phyloP scores from a whole-genome alignment of 2,113 vertebrate species.

The Anguilla rostrata region DNA sequence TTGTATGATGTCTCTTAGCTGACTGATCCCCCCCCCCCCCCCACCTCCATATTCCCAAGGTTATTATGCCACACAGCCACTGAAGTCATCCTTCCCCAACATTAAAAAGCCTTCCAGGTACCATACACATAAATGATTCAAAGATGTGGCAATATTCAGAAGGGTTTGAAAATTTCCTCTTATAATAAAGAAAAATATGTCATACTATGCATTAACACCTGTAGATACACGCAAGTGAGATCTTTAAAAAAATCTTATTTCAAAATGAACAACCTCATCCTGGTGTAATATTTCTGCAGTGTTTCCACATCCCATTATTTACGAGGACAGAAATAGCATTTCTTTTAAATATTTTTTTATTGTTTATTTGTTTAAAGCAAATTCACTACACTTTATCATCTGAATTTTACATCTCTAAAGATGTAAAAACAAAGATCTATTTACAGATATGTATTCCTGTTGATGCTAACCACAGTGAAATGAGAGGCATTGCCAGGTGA shows the following conservation, averaged over 20 bases:
- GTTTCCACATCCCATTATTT: neutral
- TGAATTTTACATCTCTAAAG: no score
- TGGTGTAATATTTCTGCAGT: no score
- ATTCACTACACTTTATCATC: no score
- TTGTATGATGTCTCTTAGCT: neutral
- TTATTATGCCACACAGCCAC: neutral
- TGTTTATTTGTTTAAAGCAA: no score
- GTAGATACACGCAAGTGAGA: neutral
- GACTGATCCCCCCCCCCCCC: neutral
- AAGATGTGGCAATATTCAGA: neutral
- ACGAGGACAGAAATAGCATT: no score
- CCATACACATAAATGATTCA: conserved; percentile 6
- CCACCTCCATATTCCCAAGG: neutral
- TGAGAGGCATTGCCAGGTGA: neutral
- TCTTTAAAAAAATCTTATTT: neutral
- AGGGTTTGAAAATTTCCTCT: conserved; percentile 18
- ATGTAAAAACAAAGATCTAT: no score
- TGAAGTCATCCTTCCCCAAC: conserved; percentile 23
- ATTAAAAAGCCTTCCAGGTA: neutral
- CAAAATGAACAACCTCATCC: neutral
- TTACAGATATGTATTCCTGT: no score
- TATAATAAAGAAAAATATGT: neutral
- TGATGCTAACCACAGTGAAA: neutral
- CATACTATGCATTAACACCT: neutral
- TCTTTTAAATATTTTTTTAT: no score